Evolutionary conservation across 2,113 vertebrate species (phyloP).

Genomic region (Catagonus wagneri): DNA sequence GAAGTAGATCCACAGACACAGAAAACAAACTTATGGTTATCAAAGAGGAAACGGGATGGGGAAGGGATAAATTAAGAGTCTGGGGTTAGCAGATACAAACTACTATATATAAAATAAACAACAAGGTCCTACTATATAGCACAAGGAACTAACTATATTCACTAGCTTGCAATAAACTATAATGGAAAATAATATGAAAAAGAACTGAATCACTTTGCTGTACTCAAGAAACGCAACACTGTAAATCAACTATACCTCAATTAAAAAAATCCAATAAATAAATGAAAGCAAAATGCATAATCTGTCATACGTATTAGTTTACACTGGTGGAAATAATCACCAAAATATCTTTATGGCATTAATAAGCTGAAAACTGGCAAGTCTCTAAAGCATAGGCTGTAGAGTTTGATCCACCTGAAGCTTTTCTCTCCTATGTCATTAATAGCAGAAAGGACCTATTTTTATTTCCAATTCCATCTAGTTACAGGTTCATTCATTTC

Average conservation of each 20-base stretch:
- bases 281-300: constrained; percentile 18
- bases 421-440: not conserved
- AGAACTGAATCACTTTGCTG: not conserved
- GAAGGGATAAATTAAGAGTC: not conserved
- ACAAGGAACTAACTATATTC: not conserved
- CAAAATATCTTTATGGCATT: not conserved
- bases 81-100: not conserved
- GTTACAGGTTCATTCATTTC: constrained; percentile 2
- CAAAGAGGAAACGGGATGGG: not conserved
- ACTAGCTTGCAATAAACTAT: not conserved
- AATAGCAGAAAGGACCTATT: not conserved
- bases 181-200: not conserved
- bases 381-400: not conserved
- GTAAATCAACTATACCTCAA: not conserved
- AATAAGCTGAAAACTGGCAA: constrained; percentile 2
- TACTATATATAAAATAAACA: not conserved
- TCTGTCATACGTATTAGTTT: not conserved
- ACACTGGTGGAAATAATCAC: not conserved
- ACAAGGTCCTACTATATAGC: not conserved
- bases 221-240: not conserved
- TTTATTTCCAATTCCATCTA: constrained; percentile 3
- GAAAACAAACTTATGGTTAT: no score
- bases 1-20: no score
- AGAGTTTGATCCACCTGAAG: not conserved
- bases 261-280: not conserved